Conservation (phyloP, 2,888 invertebrate genomes). For the Frankliniella fusca region DNA sequence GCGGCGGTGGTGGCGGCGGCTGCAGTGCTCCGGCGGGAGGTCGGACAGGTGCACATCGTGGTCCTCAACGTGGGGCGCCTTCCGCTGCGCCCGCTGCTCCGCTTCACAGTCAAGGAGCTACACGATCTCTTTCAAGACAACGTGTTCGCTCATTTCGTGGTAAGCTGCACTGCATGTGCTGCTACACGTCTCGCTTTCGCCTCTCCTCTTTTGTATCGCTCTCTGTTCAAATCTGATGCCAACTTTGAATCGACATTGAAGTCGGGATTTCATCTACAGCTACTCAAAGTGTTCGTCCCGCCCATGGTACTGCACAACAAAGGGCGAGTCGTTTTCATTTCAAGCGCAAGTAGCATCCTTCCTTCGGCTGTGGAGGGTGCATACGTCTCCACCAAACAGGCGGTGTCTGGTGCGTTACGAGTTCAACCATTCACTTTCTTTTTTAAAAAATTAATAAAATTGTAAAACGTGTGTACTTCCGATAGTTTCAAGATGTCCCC, state of each 20-base stretch:
- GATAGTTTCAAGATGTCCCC: too few relatives aligned
- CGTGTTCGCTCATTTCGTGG: slow-evolving; percentile 2
- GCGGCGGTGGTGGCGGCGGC: not conserved
- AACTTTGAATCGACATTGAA: not conserved
- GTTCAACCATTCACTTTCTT: too few relatives aligned
- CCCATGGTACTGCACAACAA: not conserved
- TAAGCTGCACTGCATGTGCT: not conserved
- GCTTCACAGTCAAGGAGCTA: not conserved
- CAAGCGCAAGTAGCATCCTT: slow-evolving; percentile 4
- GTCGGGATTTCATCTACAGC: not conserved
- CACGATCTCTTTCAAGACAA: not conserved
- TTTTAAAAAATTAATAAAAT: too few relatives aligned
- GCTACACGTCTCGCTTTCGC: not conserved
- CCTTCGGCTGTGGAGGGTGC: not conserved
- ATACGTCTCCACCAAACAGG: not conserved
- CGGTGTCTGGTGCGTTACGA: not conserved
- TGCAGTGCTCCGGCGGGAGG: not conserved
- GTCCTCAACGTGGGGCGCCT: not conserved
- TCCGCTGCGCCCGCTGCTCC: not conserved
- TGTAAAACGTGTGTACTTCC: too few relatives aligned
- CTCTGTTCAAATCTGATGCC: too few relatives aligned
- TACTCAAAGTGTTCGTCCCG: slow-evolving; percentile 7
- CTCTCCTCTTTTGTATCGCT: too few relatives aligned
- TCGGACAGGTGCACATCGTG: not conserved
- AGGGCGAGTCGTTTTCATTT: not conserved